Percentiles rank a stretch among this genome's conserved stretches.
Conservation (phyloP, 2,888 invertebrate genomes). For the Pachliopta kotzebuea region DNA sequence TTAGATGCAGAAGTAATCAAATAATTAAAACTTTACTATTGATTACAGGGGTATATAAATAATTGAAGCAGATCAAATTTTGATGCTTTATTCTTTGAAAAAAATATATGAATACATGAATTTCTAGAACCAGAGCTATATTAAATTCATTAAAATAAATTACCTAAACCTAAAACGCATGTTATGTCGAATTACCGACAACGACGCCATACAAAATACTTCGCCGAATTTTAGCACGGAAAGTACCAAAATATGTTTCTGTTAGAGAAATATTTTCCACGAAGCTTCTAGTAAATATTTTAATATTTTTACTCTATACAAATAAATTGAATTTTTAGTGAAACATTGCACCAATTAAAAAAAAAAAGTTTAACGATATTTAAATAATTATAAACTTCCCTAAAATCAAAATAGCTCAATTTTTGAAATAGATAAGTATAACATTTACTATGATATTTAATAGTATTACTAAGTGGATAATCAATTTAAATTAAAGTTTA, state of each 20-base stretch:
- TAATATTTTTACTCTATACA: not conserved
- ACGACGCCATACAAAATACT: not conserved
- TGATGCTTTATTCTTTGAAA: too few species aligned
- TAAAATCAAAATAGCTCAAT: too few species aligned
- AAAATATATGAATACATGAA: too few species aligned
- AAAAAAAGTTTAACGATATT: not conserved
- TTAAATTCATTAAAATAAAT: not conserved
- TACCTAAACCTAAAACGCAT: not conserved
- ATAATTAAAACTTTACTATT: too few species aligned
- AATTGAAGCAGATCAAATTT: too few species aligned
- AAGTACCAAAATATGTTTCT: not conserved
- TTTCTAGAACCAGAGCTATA: too few species aligned
- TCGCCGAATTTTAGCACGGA: not conserved
- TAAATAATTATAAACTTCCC: not conserved
- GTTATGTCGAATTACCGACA: not conserved
- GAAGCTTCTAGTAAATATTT: not conserved
- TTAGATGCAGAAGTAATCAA: too few species aligned
- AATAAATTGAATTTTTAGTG: not conserved
- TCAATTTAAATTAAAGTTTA: not conserved
- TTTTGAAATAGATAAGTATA: too few species aligned
- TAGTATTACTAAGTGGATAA: not conserved
- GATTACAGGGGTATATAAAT: too few species aligned
- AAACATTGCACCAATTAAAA: too few species aligned
- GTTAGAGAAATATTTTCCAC: not conserved
- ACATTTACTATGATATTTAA: not conserved